phyloP scores from a whole-genome alignment of 92 coral and sea anemone genomes.

The Phenganax stokvisi region DNA sequence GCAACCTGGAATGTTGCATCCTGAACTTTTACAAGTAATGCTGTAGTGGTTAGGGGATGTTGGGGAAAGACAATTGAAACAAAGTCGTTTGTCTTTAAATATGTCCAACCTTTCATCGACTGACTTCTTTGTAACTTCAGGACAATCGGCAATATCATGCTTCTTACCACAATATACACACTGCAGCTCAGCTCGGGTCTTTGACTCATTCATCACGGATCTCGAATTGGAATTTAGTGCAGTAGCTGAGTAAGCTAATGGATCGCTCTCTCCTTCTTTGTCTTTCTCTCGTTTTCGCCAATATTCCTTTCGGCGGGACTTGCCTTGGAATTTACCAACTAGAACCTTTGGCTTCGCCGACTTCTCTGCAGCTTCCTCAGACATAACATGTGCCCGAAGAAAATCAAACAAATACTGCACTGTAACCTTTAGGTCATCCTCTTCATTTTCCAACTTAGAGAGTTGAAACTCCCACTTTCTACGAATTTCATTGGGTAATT shows the following conservation, averaged over 20 bases:
- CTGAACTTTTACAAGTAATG: conserved; percentile 26
- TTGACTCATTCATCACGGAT: neutral
- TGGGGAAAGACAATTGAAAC: conserved; percentile 41
- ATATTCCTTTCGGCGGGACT: no score
- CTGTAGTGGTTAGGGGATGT: conserved; percentile 20
- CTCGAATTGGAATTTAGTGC: no score
- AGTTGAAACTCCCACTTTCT: neutral
- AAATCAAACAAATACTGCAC: no score
- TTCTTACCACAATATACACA: neutral
- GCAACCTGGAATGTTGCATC: conserved; percentile 34
- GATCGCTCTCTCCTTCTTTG: no score
- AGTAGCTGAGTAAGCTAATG: no score
- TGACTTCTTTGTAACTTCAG: neutral
- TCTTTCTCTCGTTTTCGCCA: no score
- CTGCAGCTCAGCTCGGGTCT: neutral
- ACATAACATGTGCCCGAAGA: no score
- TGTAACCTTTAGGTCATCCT: neutral
- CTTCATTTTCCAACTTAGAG: neutral
- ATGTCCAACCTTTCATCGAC: neutral
- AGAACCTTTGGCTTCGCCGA: no score
- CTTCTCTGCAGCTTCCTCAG: no score
- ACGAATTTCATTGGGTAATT: no score
- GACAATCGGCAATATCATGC: neutral
- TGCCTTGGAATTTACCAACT: no score
- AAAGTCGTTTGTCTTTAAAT: neutral